Conservation (phyloP, 1,140 invertebrate species). For the Rhopalosiphum padi region DNA sequence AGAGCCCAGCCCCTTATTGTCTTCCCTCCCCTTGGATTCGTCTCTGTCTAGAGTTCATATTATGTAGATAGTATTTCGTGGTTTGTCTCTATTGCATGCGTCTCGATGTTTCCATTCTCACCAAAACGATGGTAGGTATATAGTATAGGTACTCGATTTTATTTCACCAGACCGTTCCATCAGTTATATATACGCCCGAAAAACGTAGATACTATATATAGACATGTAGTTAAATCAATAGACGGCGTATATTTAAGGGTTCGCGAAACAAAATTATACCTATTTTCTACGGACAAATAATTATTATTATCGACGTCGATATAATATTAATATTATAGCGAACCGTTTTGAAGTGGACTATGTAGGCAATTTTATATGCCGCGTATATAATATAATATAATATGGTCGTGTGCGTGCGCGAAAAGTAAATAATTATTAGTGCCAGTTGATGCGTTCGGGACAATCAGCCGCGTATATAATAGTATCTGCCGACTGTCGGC, state of each 20-base stretch:
- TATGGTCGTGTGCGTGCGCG: neutral
- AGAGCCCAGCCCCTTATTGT: neutral
- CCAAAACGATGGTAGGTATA: neutral
- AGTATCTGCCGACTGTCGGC: neutral
- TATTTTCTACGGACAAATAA: neutral
- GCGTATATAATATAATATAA: neutral
- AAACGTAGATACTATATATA: neutral
- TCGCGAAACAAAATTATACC: neutral
- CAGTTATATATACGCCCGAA: neutral
- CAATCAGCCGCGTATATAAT: neutral
- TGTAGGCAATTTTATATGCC: neutral
- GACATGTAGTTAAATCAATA: neutral
- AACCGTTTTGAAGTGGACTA: neutral
- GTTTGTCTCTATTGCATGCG: too few relatives aligned
- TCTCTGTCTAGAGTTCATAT: neutral
- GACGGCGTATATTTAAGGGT: neutral
- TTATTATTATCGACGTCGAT: neutral
- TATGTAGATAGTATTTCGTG: neutral
- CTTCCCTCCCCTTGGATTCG: neutral
- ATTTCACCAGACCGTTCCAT: neutral
- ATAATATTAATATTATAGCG: neutral
- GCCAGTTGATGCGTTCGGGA: neutral
- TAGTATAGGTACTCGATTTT: neutral
- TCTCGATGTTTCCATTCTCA: neutral
- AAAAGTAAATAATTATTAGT: conserved; percentile 13